Evolutionary conservation across 1,140 invertebrate genomes (phyloP), one percentile per base, ranked within the genome.

Genomic region (Charaxes varanes): DNA sequence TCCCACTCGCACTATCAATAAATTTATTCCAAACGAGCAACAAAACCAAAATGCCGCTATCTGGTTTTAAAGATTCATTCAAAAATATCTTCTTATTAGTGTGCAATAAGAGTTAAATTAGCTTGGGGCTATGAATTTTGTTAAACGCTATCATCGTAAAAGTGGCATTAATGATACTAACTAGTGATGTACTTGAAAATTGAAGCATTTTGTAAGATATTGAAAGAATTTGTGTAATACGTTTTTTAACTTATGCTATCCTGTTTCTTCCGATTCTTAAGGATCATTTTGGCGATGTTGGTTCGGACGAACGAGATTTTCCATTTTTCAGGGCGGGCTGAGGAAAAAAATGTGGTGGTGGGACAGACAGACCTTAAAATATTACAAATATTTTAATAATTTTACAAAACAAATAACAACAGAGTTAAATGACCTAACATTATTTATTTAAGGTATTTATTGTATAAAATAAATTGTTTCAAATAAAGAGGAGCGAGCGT

Each of bases 281-380:
- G 70, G 71, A 78, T 70, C 69, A 82, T 66, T 78, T 82, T 78
- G 51, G 72, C 78, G 66, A 76, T 16, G n/a, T n/a, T n/a, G n/a
- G n/a, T n/a, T n/a, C n/a, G n/a, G n/a, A n/a, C n/a, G n/a, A n/a
- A n/a, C n/a, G n/a, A n/a, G n/a, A n/a, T n/a, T n/a, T n/a, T n/a
- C n/a, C n/a, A n/a, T n/a, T n/a, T n/a, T n/a, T n/a, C n/a, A n/a
- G n/a, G n/a, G n/a, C n/a, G n/a, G n/a, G n/a, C n/a, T n/a, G n/a
- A n/a, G n/a, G n/a, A n/a, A n/a, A n/a, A n/a, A n/a, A n/a, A n/a
- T n/a, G n/a, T n/a, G n/a, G n/a, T n/a, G n/a, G n/a, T n/a, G n/a
- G n/a, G n/a, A n/a, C n/a, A n/a, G n/a, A n/a, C n/a, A n/a, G n/a
- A n/a, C n/a, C n/a, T n/a, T n/a, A n/a, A n/a, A n/a, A n/a, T n/a